Base-by-base conservation (phyloP, 2,113 vertebrate species). In the Erythrolamprus reginae region DNA sequence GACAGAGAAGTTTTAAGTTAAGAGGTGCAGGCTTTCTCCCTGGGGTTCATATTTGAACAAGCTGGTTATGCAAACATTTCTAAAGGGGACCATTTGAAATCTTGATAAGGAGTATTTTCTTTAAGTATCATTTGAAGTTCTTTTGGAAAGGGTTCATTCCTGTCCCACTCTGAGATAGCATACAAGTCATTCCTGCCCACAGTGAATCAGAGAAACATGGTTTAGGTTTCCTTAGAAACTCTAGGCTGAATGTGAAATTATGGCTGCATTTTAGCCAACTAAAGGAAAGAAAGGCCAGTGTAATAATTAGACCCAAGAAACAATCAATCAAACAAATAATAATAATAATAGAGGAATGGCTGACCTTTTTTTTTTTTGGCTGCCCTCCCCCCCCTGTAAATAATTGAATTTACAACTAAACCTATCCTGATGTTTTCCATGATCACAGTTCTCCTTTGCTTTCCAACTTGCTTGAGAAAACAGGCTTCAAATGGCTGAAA, bases 141-240 rank as follows among this genome's bases (percentile, higher is more conserved):
- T 91, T 70, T 86, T 88, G 21, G 90, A 7, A 10, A 88, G 48
- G 91, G 55, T 53, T 91, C 90, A 88, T 89, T n/a, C 9, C n/a
- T 89, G 84, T 87, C 48, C 21, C 93, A 87, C 45, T 92, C 86
- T 92, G 89, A 86, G 84, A n/a, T 83, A 94, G 53, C 48, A 82
- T 58, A 86, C n/a, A 48, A 88, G 61, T 90, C 45, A 91, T 93
- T 92, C 94, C 89, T 93, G 1, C 92, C 95, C 92, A 82, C 38
- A 94, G 92, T 94, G 84, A 95, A 21, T 91, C 92, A 94, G 91
- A 89, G 53, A 95, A 94, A 94, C 95, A 94, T 94, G 96, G 92
- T 97, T 97, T 96, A 92, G 93, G 95, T 95, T 95, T 97, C 94
- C 95, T 96, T 96, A 96, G 95, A 95, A 96, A 93, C 65, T 95